A percentile compares a stretch with the other conserved stretches of the same genome.
phyloP scores from a whole-genome alignment of 2,797 vertebrate species.

The Cirrhinus mrigala region DNA sequence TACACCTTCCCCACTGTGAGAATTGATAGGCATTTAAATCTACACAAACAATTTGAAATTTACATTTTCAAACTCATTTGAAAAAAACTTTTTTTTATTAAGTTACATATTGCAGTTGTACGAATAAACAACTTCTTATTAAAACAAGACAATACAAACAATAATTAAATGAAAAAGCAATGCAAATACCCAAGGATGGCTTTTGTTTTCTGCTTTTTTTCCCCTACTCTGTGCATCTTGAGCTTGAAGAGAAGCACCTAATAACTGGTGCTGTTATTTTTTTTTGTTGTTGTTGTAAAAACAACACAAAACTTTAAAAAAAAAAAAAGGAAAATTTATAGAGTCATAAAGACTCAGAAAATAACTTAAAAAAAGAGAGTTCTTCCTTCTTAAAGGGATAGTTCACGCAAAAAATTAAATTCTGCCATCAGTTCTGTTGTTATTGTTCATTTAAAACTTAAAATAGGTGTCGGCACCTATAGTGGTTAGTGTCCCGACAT shows the following conservation, averaged over 20 bases:
- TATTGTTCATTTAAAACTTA: neutral
- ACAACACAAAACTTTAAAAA: too few relatives aligned
- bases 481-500: too few relatives aligned
- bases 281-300: neutral
- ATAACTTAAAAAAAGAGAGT: neutral
- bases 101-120: neutral
- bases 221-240: neutral
- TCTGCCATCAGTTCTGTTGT: neutral
- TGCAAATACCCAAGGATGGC: neutral
- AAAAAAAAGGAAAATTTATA: neutral
- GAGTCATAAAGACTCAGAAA: neutral
- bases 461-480: too few relatives aligned
- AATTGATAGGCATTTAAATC: conserved; percentile 12
- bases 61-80: neutral
- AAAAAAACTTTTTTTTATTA: neutral
- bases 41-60: neutral
- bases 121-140: neutral
- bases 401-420: neutral
- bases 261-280: conserved; percentile 11
- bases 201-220: neutral
- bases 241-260: conserved; percentile 28
- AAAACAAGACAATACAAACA: neutral
- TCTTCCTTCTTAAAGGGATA: neutral
- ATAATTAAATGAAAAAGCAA: conserved; percentile 14
- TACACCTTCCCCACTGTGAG: conserved; percentile 10